Conservation (phyloP, 2,113 vertebrate species). For the Thinocorus orbignyianus region DNA sequence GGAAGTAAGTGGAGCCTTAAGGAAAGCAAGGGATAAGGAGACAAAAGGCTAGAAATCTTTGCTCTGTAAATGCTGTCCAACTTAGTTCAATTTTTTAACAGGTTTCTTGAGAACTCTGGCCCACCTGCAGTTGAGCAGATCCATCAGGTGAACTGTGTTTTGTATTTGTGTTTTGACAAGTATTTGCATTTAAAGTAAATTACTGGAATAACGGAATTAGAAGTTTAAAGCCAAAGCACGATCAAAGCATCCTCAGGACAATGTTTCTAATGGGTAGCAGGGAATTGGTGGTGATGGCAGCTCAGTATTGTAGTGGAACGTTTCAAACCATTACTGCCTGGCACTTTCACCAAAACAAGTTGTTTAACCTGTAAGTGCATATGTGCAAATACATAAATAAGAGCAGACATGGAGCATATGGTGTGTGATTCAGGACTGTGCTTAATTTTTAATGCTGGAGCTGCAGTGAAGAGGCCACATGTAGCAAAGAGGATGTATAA, state of each 20-base stretch:
- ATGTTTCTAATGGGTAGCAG: neutral
- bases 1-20: neutral
- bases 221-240: neutral
- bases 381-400: neutral
- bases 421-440: neutral
- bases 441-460: neutral
- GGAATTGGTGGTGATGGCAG: neutral
- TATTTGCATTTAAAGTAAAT: neutral
- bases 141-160: neutral
- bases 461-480: neutral
- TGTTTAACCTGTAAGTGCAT: neutral
- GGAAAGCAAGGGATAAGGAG: neutral
- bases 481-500: neutral
- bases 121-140: neutral
- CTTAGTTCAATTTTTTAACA: neutral
- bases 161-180: neutral
- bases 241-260: neutral
- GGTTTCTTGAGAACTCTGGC: neutral
- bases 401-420: neutral
- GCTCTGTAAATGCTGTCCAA: neutral
- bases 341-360: neutral
- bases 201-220: neutral
- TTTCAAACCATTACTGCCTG: neutral
- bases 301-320: neutral
- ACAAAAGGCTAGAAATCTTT: neutral